These are phyloP conservation scores for Ceratosolen fusciceps DNA, from an alignment of 1,140 invertebrate genomes.

Conservation along the genomic window DNA sequence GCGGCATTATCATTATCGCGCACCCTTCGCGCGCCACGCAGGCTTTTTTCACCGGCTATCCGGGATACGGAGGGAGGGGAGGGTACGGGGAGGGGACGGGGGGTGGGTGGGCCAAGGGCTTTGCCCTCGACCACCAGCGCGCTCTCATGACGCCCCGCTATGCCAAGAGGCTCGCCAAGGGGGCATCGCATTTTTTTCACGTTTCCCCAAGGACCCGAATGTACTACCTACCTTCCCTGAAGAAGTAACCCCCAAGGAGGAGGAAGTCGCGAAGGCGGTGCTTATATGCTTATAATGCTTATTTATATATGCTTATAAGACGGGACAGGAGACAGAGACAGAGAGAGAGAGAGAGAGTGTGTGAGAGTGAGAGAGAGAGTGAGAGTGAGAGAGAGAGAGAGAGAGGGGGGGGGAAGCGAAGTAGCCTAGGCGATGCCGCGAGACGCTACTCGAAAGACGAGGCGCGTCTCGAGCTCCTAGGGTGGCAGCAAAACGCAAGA, in stretches of 20 bases:
- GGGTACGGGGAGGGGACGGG: too few species aligned
- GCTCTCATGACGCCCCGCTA: constrained; percentile 67
- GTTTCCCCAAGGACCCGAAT: constrained; percentile 53
- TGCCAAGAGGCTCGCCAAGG: constrained; percentile 71
- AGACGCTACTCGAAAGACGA: constrained; percentile 61
- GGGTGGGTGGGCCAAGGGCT: too few species aligned
- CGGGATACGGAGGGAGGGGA: too few species aligned
- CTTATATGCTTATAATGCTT: too few species aligned
- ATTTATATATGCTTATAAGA: too few species aligned
- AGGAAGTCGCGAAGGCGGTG: background rate
- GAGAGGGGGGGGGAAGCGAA: constrained; percentile 1
- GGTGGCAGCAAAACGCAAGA: constrained; percentile 61
- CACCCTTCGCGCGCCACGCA: background rate
- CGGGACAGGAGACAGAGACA: too few species aligned
- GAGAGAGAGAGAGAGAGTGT: too few species aligned
- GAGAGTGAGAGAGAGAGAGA: too few species aligned
- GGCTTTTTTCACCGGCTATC: constrained; percentile 19
- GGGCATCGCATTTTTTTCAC: constrained; percentile 69
- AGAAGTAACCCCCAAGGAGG: background rate
- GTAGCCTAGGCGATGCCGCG: background rate
- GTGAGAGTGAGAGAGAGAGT: too few species aligned
- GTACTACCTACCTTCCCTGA: background rate
- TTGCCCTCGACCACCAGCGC: constrained; percentile 58
- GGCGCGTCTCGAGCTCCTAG: constrained; percentile 66
- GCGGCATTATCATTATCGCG: background rate